These are phyloP conservation scores for Ennomos erosarius DNA, from an alignment of 2,888 invertebrate species.

Conservation along the genomic window DNA sequence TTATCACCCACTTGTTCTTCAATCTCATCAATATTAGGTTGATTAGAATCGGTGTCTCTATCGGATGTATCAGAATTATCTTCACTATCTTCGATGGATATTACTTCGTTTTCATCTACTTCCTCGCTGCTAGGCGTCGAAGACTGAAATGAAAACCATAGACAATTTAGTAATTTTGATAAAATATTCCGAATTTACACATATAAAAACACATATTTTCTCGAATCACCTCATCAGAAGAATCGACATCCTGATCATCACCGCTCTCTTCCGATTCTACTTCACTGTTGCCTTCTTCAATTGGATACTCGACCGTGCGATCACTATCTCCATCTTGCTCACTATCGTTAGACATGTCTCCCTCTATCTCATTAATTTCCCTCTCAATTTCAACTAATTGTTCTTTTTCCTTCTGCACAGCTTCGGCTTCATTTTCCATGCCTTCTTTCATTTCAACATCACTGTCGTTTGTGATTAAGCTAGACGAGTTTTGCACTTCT, in stretches of 20 bases:
- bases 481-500: constrained; percentile 54
- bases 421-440: constrained; percentile 37
- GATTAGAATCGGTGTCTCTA: constrained; percentile 26
- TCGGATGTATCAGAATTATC: constrained; percentile 42
- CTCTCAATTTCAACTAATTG: constrained; percentile 74
- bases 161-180: not conserved
- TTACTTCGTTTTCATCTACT: constrained; percentile 55
- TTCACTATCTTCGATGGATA: constrained; percentile 62
- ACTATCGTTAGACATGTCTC: constrained; percentile 64
- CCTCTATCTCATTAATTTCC: constrained; percentile 77
- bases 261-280: constrained; percentile 27
- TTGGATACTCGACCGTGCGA: constrained; percentile 31
- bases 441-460: constrained; percentile 57
- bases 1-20: constrained; percentile 6
- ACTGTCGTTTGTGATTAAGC: constrained; percentile 75
- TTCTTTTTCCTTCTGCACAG: constrained; percentile 69
- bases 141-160: constrained; percentile 39
- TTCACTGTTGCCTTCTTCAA: constrained; percentile 40
- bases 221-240: constrained; percentile 39
- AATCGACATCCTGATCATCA: constrained; percentile 2
- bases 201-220: too few species aligned
- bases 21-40: constrained; percentile 5
- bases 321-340: constrained; percentile 36
- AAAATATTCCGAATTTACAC: not conserved
- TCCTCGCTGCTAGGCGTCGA: constrained; percentile 47